Base-by-base conservation (phyloP, 2,113 vertebrate genomes). In the Orycteropus afer region DNA sequence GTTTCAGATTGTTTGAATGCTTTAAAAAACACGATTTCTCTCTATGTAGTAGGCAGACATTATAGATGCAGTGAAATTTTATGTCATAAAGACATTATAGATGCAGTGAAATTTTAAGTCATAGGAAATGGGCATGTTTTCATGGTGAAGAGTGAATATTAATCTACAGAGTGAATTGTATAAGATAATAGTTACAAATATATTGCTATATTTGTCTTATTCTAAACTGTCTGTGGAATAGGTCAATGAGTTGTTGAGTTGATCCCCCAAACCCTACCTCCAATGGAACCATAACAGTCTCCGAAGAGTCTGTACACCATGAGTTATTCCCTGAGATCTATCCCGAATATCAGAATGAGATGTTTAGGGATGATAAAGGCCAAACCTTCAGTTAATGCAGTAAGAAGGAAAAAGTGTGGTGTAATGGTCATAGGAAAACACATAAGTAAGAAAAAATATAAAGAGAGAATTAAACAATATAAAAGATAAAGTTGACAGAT, bases 21-120 rank as follows among this genome's bases (percentile, higher is more conserved):
- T 96, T n/a, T 84, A 90, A 89, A 93, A 97, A 96, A 85, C 40
- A 18, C 47, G 29, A 81, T 32, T 11, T 89, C 91, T 49, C 77
- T 89, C 15, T 42, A 34, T 25, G 59, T 15, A 29, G 23, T 79
- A 77, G 27, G 20, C 37, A 77, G 32, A 76, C 4, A 59, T 40
- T 87, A 87, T 7, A 34, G 1, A 2, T 94, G 9, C 55, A 85
- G 32, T 71, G 55, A 93, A 91, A 42, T 45, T 71, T 85, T 61
- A 47, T 6, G 45, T 10, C 65, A 80, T 34, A 82, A 90, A 85
- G 13, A 79, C 10, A 59, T 40, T 87, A 87, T 7, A 34, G 1
- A 2, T 94, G 9, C 55, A 85, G 32, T 71, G 55, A 93, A 91
- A 42, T 45, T 71, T 85, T 61, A 47, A 7, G 45, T 10, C 65